Evolutionary conservation across 2,888 invertebrate genomes (phyloP).

Genomic region (Salticus scenicus): DNA sequence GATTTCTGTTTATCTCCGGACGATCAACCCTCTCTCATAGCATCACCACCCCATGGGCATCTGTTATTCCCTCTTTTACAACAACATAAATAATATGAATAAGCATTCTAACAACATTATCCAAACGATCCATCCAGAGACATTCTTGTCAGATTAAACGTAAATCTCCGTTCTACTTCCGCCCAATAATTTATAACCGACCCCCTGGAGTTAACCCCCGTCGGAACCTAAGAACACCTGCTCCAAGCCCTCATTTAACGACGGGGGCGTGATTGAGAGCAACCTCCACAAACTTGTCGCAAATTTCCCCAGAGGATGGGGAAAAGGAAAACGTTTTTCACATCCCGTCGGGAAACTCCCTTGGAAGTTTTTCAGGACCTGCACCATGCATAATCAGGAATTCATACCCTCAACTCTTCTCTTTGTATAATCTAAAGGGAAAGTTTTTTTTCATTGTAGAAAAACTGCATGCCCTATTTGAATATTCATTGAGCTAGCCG

Average conservation of each 20-base stretch:
- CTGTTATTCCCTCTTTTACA: too few relatives aligned
- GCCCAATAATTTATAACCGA: conserved; percentile 59
- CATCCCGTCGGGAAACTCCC: neutral
- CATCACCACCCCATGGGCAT: too few relatives aligned
- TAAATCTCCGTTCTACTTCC: conserved; percentile 26
- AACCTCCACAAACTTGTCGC: neutral
- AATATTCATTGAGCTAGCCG: conserved; percentile 53
- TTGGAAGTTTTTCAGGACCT: neutral
- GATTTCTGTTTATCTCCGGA: too few relatives aligned
- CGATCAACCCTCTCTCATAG: too few relatives aligned
- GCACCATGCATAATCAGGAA: conserved; percentile 24
- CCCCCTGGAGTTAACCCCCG: conserved; percentile 39
- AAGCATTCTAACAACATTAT: neutral
- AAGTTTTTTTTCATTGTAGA: too few relatives aligned
- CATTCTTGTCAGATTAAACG: conserved; percentile 47
- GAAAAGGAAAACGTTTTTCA: conserved; percentile 1
- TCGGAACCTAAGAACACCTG: conserved; percentile 50
- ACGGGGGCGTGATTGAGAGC: conserved; percentile 56
- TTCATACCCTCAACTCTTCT: too few relatives aligned
- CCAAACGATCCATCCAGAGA: neutral
- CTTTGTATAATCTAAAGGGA: too few relatives aligned
- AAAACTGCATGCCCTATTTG: conserved; percentile 37
- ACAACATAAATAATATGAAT: too few relatives aligned
- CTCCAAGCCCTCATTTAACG: conserved; percentile 56
- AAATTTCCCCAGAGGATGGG: conserved; percentile 53